Evolutionary conservation across 64 coral and sea anemone species (phyloP).

Genomic region (Stichodactyla helianthus): DNA sequence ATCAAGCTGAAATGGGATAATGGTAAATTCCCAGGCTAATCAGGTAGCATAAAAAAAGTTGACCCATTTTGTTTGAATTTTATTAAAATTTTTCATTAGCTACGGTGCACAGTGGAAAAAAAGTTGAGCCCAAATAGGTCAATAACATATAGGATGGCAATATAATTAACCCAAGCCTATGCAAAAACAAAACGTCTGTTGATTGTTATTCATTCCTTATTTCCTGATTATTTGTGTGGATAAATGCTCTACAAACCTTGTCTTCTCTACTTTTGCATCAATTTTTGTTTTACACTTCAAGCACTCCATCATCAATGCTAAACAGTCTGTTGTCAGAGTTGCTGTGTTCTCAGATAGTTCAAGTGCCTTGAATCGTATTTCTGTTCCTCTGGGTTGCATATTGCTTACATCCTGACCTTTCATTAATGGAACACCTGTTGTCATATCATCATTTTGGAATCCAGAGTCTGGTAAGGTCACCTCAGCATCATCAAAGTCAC

Average conservation of each 20-base stretch:
- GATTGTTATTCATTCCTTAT: too few relatives aligned
- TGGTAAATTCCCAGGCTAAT: too few relatives aligned
- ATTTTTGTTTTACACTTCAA: conserved; percentile 54
- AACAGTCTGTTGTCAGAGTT: conserved; percentile 45
- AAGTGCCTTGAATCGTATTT: conserved; percentile 71
- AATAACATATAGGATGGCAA: too few relatives aligned
- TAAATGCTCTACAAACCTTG: not conserved
- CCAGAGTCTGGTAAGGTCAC: not conserved
- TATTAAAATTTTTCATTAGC: too few relatives aligned
- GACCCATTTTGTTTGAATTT: too few relatives aligned
- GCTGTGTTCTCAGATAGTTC: conserved; percentile 80
- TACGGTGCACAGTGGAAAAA: too few relatives aligned
- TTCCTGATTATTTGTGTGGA: too few relatives aligned
- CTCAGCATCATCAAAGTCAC: not conserved
- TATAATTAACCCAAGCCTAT: too few relatives aligned
- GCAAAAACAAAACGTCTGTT: too few relatives aligned
- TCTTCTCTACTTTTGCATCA: conserved; percentile 32
- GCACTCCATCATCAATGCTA: conserved; percentile 80
- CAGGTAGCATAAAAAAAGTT: too few relatives aligned
- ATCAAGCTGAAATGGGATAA: too few relatives aligned
- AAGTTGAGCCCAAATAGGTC: too few relatives aligned
- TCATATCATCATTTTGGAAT: not conserved
- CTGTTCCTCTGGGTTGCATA: conserved; percentile 58
- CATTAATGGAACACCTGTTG: not conserved
- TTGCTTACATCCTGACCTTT: not conserved